Percentiles rank a stretch among this genome's conserved stretches.
Conservation (phyloP, 53 echinoderm and acorn worm genomes). For the Henricia sp. region DNA sequence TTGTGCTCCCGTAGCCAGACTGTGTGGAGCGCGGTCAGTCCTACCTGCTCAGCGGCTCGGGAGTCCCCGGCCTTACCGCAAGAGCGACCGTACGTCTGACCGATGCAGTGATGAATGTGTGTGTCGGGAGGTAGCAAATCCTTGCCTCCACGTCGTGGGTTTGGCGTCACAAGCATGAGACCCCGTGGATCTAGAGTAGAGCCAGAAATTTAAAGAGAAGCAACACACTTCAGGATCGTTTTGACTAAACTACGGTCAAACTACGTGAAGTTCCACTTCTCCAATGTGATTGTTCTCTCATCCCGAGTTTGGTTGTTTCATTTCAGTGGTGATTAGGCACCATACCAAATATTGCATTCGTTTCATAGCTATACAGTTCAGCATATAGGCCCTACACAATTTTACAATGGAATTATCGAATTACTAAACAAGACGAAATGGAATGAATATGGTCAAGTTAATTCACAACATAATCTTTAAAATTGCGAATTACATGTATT, state of each 20-base stretch:
- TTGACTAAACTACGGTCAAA: background rate
- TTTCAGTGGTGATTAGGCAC: no score
- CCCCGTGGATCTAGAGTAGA: slow-evolving; percentile 16
- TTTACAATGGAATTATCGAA: no score
- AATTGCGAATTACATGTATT: background rate
- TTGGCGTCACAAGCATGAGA: slow-evolving; percentile 14
- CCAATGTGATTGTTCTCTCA: background rate
- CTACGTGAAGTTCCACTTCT: background rate
- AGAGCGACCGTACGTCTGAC: slow-evolving; percentile 49
- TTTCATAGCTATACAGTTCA: no score
- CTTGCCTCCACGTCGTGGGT: background rate
- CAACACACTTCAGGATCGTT: no score
- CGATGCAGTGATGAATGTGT: background rate
- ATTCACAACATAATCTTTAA: background rate
- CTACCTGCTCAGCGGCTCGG: slow-evolving; percentile 81
- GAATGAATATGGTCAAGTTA: no score
- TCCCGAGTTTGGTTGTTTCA: no score
- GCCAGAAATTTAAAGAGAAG: no score
- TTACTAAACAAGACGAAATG: no score
- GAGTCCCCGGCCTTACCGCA: slow-evolving; percentile 82
- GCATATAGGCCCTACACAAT: no score
- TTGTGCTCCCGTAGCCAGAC: slow-evolving; percentile 84
- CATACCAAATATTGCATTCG: no score
- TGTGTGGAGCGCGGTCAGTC: slow-evolving; percentile 74
- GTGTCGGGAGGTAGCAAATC: slow-evolving; percentile 11